Percentiles rank a stretch among this genome's conserved stretches.
Evolutionary conservation across 1,140 invertebrate genomes (phyloP).

Genomic region (Habropoda laboriosa): DNA sequence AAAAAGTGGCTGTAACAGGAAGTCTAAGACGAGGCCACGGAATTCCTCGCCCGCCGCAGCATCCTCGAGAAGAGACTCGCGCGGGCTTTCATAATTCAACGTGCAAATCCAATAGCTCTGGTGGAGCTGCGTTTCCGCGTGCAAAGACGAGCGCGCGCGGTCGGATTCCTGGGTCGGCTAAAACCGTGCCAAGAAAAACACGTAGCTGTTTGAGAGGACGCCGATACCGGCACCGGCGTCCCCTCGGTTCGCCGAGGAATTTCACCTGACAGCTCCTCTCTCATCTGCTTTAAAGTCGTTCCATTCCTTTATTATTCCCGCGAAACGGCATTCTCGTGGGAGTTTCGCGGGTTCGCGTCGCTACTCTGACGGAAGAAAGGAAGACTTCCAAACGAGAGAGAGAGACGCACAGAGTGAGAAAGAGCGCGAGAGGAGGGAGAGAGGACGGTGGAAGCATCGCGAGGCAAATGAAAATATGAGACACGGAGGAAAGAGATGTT

Average conservation of each 20-base stretch:
- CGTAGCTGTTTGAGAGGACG: neutral
- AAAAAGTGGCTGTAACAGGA: too few species aligned
- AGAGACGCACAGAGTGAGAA: neutral
- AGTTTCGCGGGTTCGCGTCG: neutral
- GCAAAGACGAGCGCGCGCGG: neutral
- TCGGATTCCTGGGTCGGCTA: neutral
- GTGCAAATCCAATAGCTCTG: neutral
- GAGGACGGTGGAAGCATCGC: neutral
- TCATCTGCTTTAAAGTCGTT: slow-evolving; percentile 30
- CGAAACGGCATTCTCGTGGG: slow-evolving; percentile 19
- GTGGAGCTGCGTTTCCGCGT: neutral
- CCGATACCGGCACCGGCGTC: neutral
- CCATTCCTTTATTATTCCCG: slow-evolving; percentile 35
- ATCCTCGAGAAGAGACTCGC: neutral
- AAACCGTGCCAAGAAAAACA: slow-evolving; percentile 2
- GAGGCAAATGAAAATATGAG: slow-evolving; percentile 9
- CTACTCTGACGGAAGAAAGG: neutral
- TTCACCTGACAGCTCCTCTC: neutral
- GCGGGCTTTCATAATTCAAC: slow-evolving; percentile 16
- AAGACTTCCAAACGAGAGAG: neutral
- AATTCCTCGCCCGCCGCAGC: neutral
- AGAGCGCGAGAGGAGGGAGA: neutral
- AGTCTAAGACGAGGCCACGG: too few species aligned
- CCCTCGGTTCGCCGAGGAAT: slow-evolving; percentile 44
- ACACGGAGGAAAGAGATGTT: neutral